Percentiles rank a stretch among this genome's conserved stretches.
phyloP scores from a whole-genome alignment of 2,888 invertebrate species.

The Dryocosmus kuriphilus region DNA sequence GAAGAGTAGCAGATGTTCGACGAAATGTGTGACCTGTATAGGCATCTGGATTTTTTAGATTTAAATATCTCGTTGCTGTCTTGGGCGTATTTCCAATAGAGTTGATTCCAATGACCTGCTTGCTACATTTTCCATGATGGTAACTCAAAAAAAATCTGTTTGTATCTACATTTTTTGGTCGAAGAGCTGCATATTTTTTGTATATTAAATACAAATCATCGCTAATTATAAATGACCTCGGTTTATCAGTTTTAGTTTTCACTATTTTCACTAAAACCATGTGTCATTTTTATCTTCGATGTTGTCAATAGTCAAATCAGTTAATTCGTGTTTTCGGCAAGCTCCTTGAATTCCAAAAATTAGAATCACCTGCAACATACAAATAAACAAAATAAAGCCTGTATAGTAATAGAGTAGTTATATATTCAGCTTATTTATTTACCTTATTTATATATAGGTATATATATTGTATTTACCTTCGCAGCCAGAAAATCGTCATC shows the following conservation, averaged over 20 bases:
- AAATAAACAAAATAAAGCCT: not conserved
- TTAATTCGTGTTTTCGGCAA: not conserved
- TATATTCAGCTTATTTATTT: not conserved
- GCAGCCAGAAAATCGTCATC: too few species aligned
- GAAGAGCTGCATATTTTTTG: not conserved
- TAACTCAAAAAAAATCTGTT: slow-evolving; percentile 35
- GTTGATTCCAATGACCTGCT: slow-evolving; percentile 44
- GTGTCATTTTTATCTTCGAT: too few species aligned
- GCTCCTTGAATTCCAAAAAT: not conserved
- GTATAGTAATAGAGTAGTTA: not conserved
- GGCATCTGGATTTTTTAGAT: slow-evolving; percentile 43
- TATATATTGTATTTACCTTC: not conserved
- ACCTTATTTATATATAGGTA: too few species aligned
- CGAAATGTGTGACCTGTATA: slow-evolving; percentile 50
- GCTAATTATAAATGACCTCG: not conserved
- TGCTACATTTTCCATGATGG: slow-evolving; percentile 41
- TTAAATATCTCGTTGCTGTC: slow-evolving; percentile 46
- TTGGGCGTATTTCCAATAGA: slow-evolving; percentile 47
- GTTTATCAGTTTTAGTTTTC: too few species aligned
- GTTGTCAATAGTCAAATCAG: too few species aligned
- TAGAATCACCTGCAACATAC: not conserved
- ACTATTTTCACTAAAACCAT: too few species aligned
- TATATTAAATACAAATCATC: not conserved
- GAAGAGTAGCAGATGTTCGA: slow-evolving; percentile 49
- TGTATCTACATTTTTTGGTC: not conserved